Evolutionary conservation across 2,797 vertebrate species (phyloP).

Genomic region (Pteronotus mesoamericanus): DNA sequence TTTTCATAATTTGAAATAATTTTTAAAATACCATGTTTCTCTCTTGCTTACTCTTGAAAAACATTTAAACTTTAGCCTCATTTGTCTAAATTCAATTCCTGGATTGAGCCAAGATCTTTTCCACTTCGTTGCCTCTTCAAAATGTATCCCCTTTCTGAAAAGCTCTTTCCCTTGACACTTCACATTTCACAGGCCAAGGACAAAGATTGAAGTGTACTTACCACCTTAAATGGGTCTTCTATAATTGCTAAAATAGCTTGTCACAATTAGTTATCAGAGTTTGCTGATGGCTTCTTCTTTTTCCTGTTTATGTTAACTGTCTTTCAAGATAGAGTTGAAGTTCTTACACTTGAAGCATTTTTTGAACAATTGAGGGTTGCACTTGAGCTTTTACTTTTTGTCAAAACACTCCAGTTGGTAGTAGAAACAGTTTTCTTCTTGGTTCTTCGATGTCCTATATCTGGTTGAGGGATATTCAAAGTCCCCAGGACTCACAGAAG

Average conservation of each 20-base stretch:
- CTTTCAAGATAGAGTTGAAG: neutral
- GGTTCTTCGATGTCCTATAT: neutral
- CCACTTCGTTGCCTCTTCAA: neutral
- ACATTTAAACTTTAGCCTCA: neutral
- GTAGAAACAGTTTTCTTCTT: neutral
- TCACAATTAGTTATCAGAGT: neutral
- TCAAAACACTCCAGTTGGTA: neutral
- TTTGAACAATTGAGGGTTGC: neutral
- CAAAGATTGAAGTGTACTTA: neutral
- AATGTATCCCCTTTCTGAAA: neutral
- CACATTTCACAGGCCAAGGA: neutral
- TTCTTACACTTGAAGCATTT: neutral
- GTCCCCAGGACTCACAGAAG: neutral
- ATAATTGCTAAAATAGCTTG: neutral
- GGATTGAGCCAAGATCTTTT: neutral
- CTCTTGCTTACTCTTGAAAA: neutral
- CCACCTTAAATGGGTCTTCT: neutral
- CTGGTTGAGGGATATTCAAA: neutral
- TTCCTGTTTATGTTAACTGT: neutral
- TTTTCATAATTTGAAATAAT: conserved; percentile 9
- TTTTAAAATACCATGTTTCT: neutral
- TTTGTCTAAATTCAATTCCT: neutral
- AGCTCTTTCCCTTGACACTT: neutral
- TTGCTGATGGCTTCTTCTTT: neutral
- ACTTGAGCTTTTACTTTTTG: neutral